phyloP scores from a whole-genome alignment of 2,113 vertebrate genomes.

The Petrocephalus microphthalmus region DNA sequence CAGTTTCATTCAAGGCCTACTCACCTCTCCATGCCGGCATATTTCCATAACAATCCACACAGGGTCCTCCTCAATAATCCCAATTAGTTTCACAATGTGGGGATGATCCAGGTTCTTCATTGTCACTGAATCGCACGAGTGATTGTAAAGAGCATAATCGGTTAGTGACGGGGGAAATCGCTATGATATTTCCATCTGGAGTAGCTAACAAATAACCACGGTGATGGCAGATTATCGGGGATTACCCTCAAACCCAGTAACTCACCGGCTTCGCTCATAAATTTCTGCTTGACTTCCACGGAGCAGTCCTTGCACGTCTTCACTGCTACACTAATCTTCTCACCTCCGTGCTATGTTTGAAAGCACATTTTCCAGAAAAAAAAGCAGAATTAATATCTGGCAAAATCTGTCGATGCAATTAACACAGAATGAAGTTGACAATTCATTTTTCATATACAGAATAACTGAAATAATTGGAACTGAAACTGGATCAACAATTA shows the following conservation, averaged over 20 bases:
- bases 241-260: not conserved
- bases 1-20: constrained; percentile 9
- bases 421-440: not conserved
- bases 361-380: not conserved
- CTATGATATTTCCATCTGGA: not conserved
- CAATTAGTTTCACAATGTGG: constrained; percentile 83
- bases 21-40: constrained; percentile 81
- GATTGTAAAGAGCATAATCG: not conserved
- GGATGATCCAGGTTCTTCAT: constrained; percentile 90
- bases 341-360: constrained; percentile 60
- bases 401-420: not conserved
- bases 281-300: constrained; percentile 86
- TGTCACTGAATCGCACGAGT: constrained; percentile 59
- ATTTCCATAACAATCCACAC: constrained; percentile 96
- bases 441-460: not conserved
- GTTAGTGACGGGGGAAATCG: not conserved
- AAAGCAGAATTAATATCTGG: not conserved
- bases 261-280: constrained; percentile 87
- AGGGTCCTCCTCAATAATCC: constrained; percentile 84
- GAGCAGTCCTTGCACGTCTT: constrained; percentile 95
- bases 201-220: no score
- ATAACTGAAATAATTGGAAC: not conserved
- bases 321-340: constrained; percentile 72
- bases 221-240: no score
- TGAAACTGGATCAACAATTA: not conserved